Evolutionary conservation across 1,140 invertebrate species (phyloP).

Genomic region (Lepidurus apus): DNA sequence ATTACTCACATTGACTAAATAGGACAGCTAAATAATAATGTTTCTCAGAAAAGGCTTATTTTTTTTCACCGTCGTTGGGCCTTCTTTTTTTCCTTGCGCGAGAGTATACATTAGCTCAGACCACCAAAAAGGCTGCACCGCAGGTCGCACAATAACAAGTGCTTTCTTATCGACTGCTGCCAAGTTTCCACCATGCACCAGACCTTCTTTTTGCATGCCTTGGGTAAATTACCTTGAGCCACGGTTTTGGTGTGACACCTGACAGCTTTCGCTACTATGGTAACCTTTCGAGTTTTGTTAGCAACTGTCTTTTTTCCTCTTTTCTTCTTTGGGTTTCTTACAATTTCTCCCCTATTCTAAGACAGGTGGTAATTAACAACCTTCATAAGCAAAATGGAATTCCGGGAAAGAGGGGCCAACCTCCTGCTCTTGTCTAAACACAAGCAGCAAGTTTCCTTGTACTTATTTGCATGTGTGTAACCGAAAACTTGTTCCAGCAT

Average conservation of each 20-base stretch:
- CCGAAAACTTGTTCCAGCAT: slow-evolving; percentile 1
- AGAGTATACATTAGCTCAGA: neutral
- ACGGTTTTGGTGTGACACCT: slow-evolving; percentile 14
- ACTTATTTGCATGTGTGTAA: slow-evolving; percentile 14
- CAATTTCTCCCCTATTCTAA: neutral
- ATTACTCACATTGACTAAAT: neutral
- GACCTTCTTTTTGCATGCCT: slow-evolving; percentile 4
- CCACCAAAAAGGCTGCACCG: neutral
- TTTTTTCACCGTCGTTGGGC: neutral
- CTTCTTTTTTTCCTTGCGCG: neutral
- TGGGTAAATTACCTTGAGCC: slow-evolving; percentile 10
- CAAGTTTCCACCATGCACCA: slow-evolving; percentile 11
- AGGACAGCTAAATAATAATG: slow-evolving; percentile 19
- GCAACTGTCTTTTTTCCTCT: neutral
- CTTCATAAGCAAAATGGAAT: too few species aligned
- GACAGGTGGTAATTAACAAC: too few species aligned
- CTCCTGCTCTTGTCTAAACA: neutral
- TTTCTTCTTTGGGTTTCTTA: neutral
- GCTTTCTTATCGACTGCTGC: neutral
- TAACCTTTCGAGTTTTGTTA: neutral
- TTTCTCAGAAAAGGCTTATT: neutral
- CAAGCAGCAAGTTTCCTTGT: neutral
- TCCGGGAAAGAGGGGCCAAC: too few species aligned
- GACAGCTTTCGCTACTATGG: slow-evolving; percentile 5
- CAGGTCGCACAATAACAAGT: slow-evolving; percentile 15